Evolutionary conservation across 2,888 invertebrate species (phyloP).

Genomic region (Imbricaverruca yamaguchii): DNA sequence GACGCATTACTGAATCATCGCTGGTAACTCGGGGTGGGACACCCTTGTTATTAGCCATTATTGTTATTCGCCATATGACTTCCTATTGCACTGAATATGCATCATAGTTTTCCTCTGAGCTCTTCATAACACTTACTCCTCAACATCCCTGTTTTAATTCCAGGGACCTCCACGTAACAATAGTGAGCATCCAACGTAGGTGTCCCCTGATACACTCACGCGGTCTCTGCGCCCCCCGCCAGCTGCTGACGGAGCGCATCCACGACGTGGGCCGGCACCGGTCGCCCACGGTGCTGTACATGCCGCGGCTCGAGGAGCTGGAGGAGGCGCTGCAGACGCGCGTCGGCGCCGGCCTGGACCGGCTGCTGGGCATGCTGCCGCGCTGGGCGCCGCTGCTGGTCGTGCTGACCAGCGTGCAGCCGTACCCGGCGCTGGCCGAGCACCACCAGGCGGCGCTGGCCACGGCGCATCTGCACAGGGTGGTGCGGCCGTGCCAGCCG

Average conservation of each 20-base stretch:
- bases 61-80: too few species aligned
- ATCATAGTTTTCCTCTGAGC: too few species aligned
- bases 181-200: too few species aligned
- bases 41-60: too few species aligned
- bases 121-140: too few species aligned
- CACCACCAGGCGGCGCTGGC: background rate
- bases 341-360: conserved; percentile 11
- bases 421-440: background rate
- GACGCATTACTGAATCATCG: too few species aligned
- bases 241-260: conserved; percentile 8
- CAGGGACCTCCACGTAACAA: too few species aligned
- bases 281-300: conserved; percentile 12
- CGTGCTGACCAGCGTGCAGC: conserved; percentile 13
- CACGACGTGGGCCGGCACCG: conserved; percentile 18
- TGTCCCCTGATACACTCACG: too few species aligned
- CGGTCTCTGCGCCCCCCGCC: background rate
- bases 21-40: too few species aligned
- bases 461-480: background rate
- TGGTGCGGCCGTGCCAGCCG: conserved; percentile 14
- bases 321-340: conserved; percentile 16
- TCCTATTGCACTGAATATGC: too few species aligned
- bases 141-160: too few species aligned
- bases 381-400: conserved; percentile 21
- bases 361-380: conserved; percentile 20
- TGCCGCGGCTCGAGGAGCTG: conserved; percentile 14